Evolutionary conservation across 1,140 invertebrate genomes (phyloP), one percentile per base, ranked within the genome.

Genomic region (Nilaparvata lugens): DNA sequence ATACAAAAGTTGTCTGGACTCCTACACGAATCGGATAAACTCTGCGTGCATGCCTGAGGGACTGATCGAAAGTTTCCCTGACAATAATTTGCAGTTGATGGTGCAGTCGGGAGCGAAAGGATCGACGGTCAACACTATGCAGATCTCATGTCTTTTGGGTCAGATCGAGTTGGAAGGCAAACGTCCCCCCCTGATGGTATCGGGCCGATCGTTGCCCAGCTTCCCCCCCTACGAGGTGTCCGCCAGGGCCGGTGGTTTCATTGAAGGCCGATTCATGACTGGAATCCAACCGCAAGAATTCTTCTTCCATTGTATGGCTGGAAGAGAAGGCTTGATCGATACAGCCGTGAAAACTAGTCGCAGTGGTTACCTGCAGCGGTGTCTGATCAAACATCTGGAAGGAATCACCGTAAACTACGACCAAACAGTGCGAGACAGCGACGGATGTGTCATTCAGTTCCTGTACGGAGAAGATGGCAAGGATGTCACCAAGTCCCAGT

Each of bases 231-330:
- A 94, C 69, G 95, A 98, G 69, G 82, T 88, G 14, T 83, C 89
- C 0, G 95, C 96, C 0, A 79, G 91, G 70, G 91, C 96, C 24
- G 96, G 97, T 42, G 97, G 97, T 14, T 99, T 97, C 72, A 92
- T 99, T 38, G 89, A 91, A 67, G 90, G 93, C 2, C 79, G 97
- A 25, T 99, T 99, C 69, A 87, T 98, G 81, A 98, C 95, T 0
- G 97, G 97, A 56, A 94, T 99, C 63, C 84, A 91, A 69, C 95
- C 95, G 0, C 94, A 97, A 75, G 96, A 99, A 72, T 98, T 97
- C 71, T 99, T 98, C 76, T 98, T 97, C 75, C 96, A 99, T 82
- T 99, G 96, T 72, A 99, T 99, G 96, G 97, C 97, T 55, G 97
- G 97, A 62, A 83, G 97, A 75, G 97, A 99, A 83, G 87, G 88